Base-by-base conservation (phyloP, 2,113 vertebrate species). In the Falcunculus frontatus region DNA sequence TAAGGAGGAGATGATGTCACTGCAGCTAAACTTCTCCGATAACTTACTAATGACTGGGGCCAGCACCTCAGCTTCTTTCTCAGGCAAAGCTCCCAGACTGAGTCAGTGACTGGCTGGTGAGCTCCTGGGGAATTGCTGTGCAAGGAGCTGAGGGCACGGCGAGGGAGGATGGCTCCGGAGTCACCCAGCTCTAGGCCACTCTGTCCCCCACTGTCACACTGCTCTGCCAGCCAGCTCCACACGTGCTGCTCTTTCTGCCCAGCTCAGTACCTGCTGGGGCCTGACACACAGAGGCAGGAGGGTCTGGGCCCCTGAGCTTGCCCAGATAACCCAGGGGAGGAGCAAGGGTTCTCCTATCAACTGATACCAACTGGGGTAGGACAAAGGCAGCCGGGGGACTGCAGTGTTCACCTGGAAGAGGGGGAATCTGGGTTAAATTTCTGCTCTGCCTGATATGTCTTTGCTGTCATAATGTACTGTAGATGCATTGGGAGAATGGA, bases 1-100 rank as follows among this genome's bases (percentile, higher is more conserved):
- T 53, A 92, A 96, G 93, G 49, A 94, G 94, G 94, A 92, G 95
- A n/a, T 96, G 96, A 97, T 96, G 94, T 96, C 95, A 96, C 91
- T 94, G 90, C 89, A 93, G 77, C 84, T 49, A 67, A 82, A 42
- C 65, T 90, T 64, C 95, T 79, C 94, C 0, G 53, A 96, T 95
- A 96, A 93, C 85, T 96, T 46, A 22, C 68, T 90, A 53, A 90
- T 25, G 79, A 78, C 68, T 90, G 92, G 26, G 83, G 96, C 92
- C 88, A 93, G 90, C 90, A 92, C 60, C 90, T 96, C 90, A 4
- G 83, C 53, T 81, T 16, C 92, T 84, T 92, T 92, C 90, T 94
- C 90, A 90, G 90, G 86, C 90, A 87, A 4, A 83, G 33, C 79
- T 92, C 83, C 82, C 64, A 55, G 90, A 25, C 63, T 93, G 90